Evolutionary conservation across 1,140 invertebrate genomes (phyloP), one percentile per base, ranked within the genome.

Genomic region (Laodelphax striatellus): DNA sequence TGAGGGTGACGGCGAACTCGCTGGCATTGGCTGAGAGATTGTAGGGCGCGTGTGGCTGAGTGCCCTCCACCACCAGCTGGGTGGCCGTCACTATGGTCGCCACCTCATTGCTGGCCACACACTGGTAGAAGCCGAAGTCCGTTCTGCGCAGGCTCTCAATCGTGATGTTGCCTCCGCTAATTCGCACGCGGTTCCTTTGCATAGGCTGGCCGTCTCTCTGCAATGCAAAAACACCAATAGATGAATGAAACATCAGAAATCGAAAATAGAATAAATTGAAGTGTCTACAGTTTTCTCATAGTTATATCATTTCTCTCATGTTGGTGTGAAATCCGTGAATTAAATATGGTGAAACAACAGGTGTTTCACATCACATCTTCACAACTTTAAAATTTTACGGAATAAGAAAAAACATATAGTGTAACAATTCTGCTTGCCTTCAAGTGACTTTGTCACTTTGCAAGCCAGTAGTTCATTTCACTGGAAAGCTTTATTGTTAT

Each of bases 91-190:
- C 86, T 69, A 97, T 87, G 1, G 92, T 95, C 44, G 93, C 92
- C 60, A 97, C 90, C 76, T 96, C 92, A 74, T 97, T 98, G 59
- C 85, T 86, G 4, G 92, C 91, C 56, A 96, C 85, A 75, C 95
- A 97, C 73, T 97, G 92, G 73, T 97, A 97, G 68, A 84, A 86
- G 8, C 94, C 94, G 72, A 97, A 94, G 75, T 98, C 95, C 52
- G 86, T 82, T 38, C 94, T 82, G 2, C 86, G 79, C 52, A 98
- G 77, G 63, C 85, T 85, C 63, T 89, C 88, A 62, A 98, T 92
- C 52, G 92, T 95, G 63, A 98, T 83, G 76, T 96, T 96, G 0
- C 94, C 93, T 22, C 86, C 88, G 5, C 82, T 75, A 42, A 86
- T 80, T 68, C 86, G 82, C 8, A 87, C 82, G 22, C 92, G 80